Percentiles rank a stretch among this genome's conserved stretches.
Conservation (phyloP, 2,797 vertebrate species). For the Poecile montanus region DNA sequence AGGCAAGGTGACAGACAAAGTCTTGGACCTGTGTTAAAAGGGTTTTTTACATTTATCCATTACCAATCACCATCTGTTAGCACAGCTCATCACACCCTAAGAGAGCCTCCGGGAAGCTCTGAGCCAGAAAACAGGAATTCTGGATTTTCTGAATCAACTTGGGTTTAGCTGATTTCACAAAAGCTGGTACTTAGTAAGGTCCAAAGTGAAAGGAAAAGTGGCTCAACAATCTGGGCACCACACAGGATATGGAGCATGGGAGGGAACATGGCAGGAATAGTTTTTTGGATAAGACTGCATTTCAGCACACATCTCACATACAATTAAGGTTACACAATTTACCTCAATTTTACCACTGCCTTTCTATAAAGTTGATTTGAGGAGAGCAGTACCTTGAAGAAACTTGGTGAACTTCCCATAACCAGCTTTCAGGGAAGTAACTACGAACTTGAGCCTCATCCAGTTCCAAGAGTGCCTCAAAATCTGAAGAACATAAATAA, state of each 20-base stretch:
- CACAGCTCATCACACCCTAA: not conserved
- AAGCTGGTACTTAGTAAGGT: not conserved
- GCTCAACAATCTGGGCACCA: not conserved
- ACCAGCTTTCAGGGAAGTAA: constrained; percentile 94
- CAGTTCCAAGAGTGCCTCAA: constrained; percentile 69
- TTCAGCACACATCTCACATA: not conserved
- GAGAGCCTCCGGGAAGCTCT: not conserved
- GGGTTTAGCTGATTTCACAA: not conserved
- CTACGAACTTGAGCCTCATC: constrained; percentile 82
- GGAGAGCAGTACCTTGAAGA: constrained; percentile 60
- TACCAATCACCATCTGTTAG: not conserved
- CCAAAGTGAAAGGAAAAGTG: not conserved
- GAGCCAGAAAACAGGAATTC: not conserved
- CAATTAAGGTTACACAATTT: not conserved
- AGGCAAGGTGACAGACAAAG: constrained; percentile 76
- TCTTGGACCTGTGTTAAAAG: constrained; percentile 56
- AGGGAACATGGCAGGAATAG: not conserved
- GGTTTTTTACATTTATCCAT: not conserved
- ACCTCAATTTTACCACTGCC: not conserved
- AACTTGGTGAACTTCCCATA: constrained; percentile 89
- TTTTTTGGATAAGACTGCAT: not conserved
- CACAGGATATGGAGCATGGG: not conserved
- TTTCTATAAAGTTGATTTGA: not conserved
- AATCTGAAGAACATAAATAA: constrained; percentile 47
- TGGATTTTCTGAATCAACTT: not conserved